Percentiles rank a stretch among this genome's conserved stretches.
phyloP scores from a whole-genome alignment of 2,888 invertebrate genomes.

The Platypus cylindrus region DNA sequence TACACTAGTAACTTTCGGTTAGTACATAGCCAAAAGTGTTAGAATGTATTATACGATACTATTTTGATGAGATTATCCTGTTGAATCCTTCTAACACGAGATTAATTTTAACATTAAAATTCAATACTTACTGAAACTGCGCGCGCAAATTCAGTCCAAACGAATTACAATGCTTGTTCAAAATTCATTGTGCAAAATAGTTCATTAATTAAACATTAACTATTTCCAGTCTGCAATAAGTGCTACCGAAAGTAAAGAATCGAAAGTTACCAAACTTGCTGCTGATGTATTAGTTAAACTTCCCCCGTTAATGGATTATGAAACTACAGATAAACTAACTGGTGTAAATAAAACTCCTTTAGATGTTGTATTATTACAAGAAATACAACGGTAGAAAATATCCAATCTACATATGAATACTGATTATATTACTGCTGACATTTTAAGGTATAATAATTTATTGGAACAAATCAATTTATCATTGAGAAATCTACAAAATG shows the following conservation, averaged over 20 bases:
- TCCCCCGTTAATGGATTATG: conserved; percentile 63
- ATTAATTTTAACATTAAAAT: too few species aligned
- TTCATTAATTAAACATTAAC: too few species aligned
- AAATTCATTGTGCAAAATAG: too few species aligned
- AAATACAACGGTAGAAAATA: conserved; percentile 39
- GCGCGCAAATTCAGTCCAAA: too few species aligned
- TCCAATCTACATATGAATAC: not conserved
- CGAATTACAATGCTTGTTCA: too few species aligned
- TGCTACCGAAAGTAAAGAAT: conserved; percentile 50
- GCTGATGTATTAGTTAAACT: conserved; percentile 59
- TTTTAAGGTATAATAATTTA: conserved; percentile 49
- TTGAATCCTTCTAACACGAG: too few species aligned
- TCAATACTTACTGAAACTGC: too few species aligned
- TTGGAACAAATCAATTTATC: conserved; percentile 43
- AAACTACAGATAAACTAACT: conserved; percentile 61
- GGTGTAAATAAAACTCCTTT: conserved; percentile 63
- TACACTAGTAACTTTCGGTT: too few species aligned
- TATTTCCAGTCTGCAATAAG: conserved; percentile 31
- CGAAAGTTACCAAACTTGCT: conserved; percentile 56
- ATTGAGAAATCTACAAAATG: conserved; percentile 57
- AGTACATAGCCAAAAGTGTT: too few species aligned
- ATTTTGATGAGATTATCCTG: too few species aligned
- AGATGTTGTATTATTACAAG: conserved; percentile 75
- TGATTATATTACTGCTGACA: not conserved
- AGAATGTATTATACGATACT: too few species aligned